Evolutionary conservation across 2,888 invertebrate genomes (phyloP), one percentile per base, ranked within the genome.

Genomic region (Lithophane ornitopus): DNA sequence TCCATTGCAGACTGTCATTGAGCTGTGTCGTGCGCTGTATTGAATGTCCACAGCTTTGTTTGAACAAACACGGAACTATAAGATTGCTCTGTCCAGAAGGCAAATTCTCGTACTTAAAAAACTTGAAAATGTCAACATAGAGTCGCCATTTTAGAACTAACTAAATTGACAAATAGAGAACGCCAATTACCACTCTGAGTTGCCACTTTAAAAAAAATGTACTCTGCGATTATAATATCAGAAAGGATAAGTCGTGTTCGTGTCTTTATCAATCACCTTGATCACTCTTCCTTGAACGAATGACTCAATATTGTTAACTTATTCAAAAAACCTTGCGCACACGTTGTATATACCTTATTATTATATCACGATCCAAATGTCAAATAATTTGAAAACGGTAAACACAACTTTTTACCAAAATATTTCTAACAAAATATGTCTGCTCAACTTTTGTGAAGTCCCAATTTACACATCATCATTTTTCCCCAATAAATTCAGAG

Each of bases 401-500:
- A 54, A 16, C 22, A 19, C 11, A 19, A 41, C 3, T 12, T 63
- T 34, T 11, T 12, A 22, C 12, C 7, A 61, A 34, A 34, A 22
- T 61, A 12, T 12, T 61, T 12, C 34, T 61, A 46, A 56, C 34
- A 59, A 16, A 56, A 44, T 52, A 66, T 6, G 26, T 49, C 28
- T 0, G 12, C 28, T 4, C 28, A 41, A 84, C 34, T 62, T 68
- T 49, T 69, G 3, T 19, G 26, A 67, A 67, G 2, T 58, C 59
- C 22, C 59, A 72, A 75, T 80, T 84, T 56, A 61, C 80, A 80
- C 73, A 26, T 70, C 52, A 74, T 70, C 41, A 69, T 66, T 74
- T 72, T 59, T 49, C 58, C 34, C 44, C 12, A 46, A 69, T 68
- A 70, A 70, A 71, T 79, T 74, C 34, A 34, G 52, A n/a, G 70